Evolutionary conservation across 2,797 vertebrate genomes (phyloP), one percentile per base, ranked within the genome.

Genomic region (Chelmon rostratus): DNA sequence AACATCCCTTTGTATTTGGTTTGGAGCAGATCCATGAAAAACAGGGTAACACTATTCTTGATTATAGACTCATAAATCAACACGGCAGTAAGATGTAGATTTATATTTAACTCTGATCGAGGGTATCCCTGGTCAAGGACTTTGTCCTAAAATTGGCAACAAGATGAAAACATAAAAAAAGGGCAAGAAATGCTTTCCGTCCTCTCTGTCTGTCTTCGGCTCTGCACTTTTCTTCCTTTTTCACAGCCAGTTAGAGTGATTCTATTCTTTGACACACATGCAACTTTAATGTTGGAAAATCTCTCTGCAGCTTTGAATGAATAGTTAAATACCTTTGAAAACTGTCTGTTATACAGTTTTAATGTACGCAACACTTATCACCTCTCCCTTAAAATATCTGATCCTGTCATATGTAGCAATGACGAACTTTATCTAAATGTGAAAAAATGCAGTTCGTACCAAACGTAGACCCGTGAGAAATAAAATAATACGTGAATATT

Each of bases 281-380:
- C 88, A 94, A 88, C 40, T 91, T 94, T 94, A 89, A 93, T 92
- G 75, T 57, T 49, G 73, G 80, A 89, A 92, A 92, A 92, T 93
- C 79, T 90, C 75, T 88, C 72, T 44, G 77, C 82, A 65, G 88
- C 79, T 79, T 10, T 76, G 65, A 68, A 90, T 94, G 87, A 93
- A 93, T 93, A 91, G 69, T 93, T 91, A 87, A 93, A 74, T 4
- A 86, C 52, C 47, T 61, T 70, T 81, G 76, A 91, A 92, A 92
- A 87, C 18, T 31, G 76, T 82, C 85, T 85, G 70, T 87, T 83
- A 76, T 76, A 53, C 77, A 71, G 19, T 65, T 76, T 79, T 71
- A 70, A 81, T 54, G 57, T 46, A 49, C 50, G 7, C 49, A 61
- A 72, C 78, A 76, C 38, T 42, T 62, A 58, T 71, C 58, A 58